These are phyloP conservation scores for Pachliopta kotzebuea DNA, from an alignment of 2,888 invertebrate species.

Conservation along the genomic window DNA sequence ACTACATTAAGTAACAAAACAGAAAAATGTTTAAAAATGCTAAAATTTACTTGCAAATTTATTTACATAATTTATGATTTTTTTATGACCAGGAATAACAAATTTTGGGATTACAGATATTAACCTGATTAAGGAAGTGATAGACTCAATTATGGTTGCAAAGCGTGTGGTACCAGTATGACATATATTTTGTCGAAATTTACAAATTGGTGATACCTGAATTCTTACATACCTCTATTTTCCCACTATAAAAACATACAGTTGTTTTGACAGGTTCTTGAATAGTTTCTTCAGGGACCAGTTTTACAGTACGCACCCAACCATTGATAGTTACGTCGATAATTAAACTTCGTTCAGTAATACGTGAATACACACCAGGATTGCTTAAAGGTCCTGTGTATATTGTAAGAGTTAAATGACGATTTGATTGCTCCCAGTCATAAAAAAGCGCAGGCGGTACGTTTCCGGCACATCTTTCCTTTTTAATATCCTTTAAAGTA, in stretches of 20 bases:
- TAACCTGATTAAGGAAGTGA: too few species aligned
- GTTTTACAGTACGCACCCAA: constrained; percentile 20
- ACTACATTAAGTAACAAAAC: too few species aligned
- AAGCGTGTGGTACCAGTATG: too few species aligned
- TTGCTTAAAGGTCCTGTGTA: constrained; percentile 26
- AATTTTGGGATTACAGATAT: too few species aligned
- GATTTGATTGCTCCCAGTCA: constrained; percentile 25
- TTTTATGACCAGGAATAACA: too few species aligned
- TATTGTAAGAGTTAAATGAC: constrained; percentile 12
- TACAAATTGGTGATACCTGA: not conserved
- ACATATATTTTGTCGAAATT: not conserved
- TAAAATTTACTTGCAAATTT: too few species aligned
- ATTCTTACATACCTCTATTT: constrained; percentile 22
- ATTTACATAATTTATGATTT: too few species aligned
- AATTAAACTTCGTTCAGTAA: constrained; percentile 16
- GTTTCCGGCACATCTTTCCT: constrained; percentile 10
- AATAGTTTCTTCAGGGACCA: constrained; percentile 13
- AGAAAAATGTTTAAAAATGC: too few species aligned
- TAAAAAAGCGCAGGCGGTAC: constrained; percentile 26
- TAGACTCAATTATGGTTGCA: too few species aligned
- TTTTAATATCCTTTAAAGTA: constrained; percentile 18
- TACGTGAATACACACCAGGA: constrained; percentile 22
- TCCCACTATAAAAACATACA: constrained; percentile 16
- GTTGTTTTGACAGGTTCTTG: constrained; percentile 15
- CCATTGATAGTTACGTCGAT: constrained; percentile 25